phyloP scores from a whole-genome alignment of 2,113 vertebrate genomes.

The Mesembrinibis cayennensis region DNA sequence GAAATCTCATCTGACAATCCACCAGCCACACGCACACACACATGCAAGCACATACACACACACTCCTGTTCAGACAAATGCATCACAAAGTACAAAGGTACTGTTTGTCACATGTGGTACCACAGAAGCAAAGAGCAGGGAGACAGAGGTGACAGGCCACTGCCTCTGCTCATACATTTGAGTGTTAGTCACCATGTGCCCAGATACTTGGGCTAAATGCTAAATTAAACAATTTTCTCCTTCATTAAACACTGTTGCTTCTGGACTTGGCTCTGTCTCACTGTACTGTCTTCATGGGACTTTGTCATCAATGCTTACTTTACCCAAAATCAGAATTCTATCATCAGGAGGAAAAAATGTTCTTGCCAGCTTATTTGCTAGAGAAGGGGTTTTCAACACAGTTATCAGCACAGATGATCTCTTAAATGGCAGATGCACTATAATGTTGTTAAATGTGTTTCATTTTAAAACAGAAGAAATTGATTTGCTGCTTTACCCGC shows the following conservation, averaged over 20 bases:
- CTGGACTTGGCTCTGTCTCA: slow-evolving; percentile 35
- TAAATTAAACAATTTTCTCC: slow-evolving; percentile 69
- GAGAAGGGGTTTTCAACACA: background rate
- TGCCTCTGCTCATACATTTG: background rate
- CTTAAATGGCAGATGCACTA: slow-evolving; percentile 22
- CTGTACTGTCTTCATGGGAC: background rate
- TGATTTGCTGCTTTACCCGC: slow-evolving; percentile 39
- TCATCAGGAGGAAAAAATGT: background rate
- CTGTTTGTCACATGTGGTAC: background rate
- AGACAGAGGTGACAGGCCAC: background rate
- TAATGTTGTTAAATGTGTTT: background rate
- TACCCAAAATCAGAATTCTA: background rate
- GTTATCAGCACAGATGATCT: slow-evolving; percentile 21
- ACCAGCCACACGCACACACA: background rate
- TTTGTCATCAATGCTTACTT: background rate
- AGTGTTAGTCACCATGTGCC: slow-evolving; percentile 7
- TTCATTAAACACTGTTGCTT: slow-evolving; percentile 56
- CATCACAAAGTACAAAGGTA: background rate
- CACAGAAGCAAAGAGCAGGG: background rate
- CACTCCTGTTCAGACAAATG: background rate
- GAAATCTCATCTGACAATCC: slow-evolving; percentile 26
- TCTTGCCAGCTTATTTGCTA: background rate
- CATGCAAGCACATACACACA: background rate
- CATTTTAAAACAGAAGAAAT: slow-evolving; percentile 48
- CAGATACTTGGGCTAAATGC: slow-evolving; percentile 52